Evolutionary conservation across 2,888 invertebrate species (phyloP).

Genomic region (Autographa gamma): DNA sequence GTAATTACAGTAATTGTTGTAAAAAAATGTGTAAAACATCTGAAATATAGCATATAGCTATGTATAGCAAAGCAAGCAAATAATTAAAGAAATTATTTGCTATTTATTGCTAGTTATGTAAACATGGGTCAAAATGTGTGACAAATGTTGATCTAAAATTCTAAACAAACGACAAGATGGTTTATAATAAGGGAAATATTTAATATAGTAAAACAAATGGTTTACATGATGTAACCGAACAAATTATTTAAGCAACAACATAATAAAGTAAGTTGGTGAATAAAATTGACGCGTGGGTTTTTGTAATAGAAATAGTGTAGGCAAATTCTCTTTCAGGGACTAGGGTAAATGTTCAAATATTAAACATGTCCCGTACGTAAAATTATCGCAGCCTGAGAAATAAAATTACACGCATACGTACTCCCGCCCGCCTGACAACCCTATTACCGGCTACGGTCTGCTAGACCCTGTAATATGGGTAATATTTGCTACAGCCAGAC

Average conservation of each 20-base stretch:
- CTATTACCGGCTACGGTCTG: slow-evolving; percentile 66
- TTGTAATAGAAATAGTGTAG: slow-evolving; percentile 32
- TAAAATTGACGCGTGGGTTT: background rate
- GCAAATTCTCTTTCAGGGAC: slow-evolving; percentile 42
- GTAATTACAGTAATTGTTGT: no score
- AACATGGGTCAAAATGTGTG: no score
- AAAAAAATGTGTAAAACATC: no score
- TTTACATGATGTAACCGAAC: background rate
- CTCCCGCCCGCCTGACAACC: slow-evolving; percentile 61
- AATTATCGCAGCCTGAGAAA: slow-evolving; percentile 64
- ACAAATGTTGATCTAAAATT: no score
- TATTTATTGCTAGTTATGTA: no score
- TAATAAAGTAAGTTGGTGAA: background rate
- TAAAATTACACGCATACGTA: slow-evolving; percentile 67
- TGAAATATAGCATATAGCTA: no score
- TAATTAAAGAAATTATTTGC: no score
- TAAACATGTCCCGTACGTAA: slow-evolving; percentile 60
- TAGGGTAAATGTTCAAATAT: slow-evolving; percentile 63
- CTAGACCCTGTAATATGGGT: slow-evolving; percentile 44
- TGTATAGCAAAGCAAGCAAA: no score
- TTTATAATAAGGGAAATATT: no score
- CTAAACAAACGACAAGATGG: no score
- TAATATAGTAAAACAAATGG: no score
- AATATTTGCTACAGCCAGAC: slow-evolving; percentile 43
- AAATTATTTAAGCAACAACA: background rate